Evolutionary conservation across 2,888 invertebrate genomes (phyloP).

Genomic region (Elegia similella): DNA sequence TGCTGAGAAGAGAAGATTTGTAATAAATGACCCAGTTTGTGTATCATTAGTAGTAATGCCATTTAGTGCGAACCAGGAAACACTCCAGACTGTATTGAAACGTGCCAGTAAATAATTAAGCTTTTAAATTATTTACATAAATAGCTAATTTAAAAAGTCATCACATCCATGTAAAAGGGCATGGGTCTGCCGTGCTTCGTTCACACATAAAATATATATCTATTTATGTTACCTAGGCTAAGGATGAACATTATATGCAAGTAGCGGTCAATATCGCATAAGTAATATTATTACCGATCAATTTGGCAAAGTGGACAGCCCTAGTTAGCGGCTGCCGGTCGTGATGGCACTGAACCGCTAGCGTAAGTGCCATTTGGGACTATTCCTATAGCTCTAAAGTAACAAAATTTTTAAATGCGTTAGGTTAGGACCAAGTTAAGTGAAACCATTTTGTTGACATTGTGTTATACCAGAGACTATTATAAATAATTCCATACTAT

Average conservation of each 20-base stretch:
- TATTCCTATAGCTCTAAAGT: constrained; percentile 12
- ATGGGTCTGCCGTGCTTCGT: too few species aligned
- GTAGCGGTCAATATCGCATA: neutral
- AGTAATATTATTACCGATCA: constrained; percentile 5
- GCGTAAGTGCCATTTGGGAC: constrained; percentile 16
- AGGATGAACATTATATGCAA: neutral
- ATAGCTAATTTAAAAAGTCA: too few species aligned
- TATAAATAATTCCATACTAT: too few species aligned
- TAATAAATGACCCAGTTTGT: too few species aligned
- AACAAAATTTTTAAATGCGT: neutral
- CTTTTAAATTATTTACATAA: too few species aligned
- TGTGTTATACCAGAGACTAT: neutral
- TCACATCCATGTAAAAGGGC: too few species aligned
- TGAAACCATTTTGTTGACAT: neutral
- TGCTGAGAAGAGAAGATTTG: too few species aligned
- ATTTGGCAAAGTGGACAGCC: constrained; percentile 7
- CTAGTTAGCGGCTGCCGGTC: constrained; percentile 3
- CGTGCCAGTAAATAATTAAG: too few species aligned
- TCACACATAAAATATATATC: too few species aligned
- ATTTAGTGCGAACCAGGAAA: too few species aligned
- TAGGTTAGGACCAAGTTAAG: neutral
- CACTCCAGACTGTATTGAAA: too few species aligned
- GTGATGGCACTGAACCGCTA: constrained; percentile 13
- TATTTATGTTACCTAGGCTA: neutral
- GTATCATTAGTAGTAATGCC: too few species aligned